Evolutionary conservation across 2,888 invertebrate genomes (phyloP).

Genomic region (Lasioglossum pauxillum): DNA sequence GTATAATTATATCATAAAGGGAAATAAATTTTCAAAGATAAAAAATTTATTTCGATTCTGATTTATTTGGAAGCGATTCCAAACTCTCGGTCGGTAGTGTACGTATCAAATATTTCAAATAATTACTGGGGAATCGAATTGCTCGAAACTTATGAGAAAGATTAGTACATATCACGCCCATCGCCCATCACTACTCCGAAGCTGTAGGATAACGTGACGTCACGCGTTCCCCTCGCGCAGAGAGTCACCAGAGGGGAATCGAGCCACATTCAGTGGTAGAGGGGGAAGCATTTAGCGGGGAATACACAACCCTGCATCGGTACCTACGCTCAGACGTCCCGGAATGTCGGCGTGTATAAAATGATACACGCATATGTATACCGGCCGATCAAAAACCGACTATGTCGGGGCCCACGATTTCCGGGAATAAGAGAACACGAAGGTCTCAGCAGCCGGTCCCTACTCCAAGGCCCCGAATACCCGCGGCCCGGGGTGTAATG

Average conservation of each 20-base stretch:
- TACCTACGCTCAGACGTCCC: constrained; percentile 17
- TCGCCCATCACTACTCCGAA: neutral
- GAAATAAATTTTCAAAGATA: too few species aligned
- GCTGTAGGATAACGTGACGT: neutral
- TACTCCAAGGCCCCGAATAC: constrained; percentile 20
- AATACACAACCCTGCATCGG: neutral
- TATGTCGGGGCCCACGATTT: constrained; percentile 66
- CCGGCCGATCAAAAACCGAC: constrained; percentile 48
- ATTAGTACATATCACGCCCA: too few species aligned
- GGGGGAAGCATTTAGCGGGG: neutral
- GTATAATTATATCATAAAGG: too few species aligned
- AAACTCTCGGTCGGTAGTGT: too few species aligned
- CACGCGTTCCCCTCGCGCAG: neutral
- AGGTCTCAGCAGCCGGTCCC: constrained; percentile 20
- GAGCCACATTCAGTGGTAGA: neutral
- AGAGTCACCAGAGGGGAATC: neutral
- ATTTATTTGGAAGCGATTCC: too few species aligned
- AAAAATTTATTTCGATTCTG: too few species aligned
- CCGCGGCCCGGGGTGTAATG: constrained; percentile 74
- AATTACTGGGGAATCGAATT: too few species aligned
- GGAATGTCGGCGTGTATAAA: constrained; percentile 50
- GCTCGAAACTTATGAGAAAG: too few species aligned
- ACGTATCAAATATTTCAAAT: too few species aligned
- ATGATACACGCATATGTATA: constrained; percentile 51
- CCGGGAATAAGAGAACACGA: constrained; percentile 75